Evolutionary conservation across 2,797 vertebrate species (phyloP), one percentile per base, ranked within the genome.

Genomic region (Danio jaintianensis): DNA sequence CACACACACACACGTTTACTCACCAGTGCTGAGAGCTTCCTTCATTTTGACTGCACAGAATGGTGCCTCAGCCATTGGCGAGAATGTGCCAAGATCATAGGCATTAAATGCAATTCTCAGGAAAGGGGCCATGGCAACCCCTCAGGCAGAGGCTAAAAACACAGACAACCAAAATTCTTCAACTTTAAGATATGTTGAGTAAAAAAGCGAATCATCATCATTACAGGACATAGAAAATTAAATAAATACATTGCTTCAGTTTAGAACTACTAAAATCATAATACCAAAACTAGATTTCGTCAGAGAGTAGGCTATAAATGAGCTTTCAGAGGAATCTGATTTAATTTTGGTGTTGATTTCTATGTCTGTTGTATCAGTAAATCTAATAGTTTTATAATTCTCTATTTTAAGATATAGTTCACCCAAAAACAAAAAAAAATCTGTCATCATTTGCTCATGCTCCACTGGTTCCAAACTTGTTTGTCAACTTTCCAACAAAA

Each of bases 1-100:
- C 5, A 48, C 13, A 2, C 53, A 69, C 36, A 68, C 12, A 68
- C 56, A 59, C 2, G 70, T 50, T 69, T 59, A 75, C 90, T 91
- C 88, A 99, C 98, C 98, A 86, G 98, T 99, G 83, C 91, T 95
- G 78, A 98, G 87, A 0, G 97, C 94, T 87, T 99, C 98, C 91
- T 99, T 99, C 94, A 99, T 96, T 90, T 96, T 99, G 88, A 99
- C 95, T 1, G 98, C 97, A 85, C 97, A 98, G 90, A 99, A 99
- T 5, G 97, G 98, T 4, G 95, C 90, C 0, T 97, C 96, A 0
- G 85, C 82, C 20, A 89, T 79, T 0, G 88, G 86, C 68, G 95
- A 88, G 71, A 96, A 86, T 47, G 94, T 79, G 6, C 97, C 98
- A 86, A 98, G 87, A 85, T 99, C 98, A 7, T 94, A 99, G 0